Conservation (phyloP, 2,888 invertebrate genomes). For the Blera fallax region DNA sequence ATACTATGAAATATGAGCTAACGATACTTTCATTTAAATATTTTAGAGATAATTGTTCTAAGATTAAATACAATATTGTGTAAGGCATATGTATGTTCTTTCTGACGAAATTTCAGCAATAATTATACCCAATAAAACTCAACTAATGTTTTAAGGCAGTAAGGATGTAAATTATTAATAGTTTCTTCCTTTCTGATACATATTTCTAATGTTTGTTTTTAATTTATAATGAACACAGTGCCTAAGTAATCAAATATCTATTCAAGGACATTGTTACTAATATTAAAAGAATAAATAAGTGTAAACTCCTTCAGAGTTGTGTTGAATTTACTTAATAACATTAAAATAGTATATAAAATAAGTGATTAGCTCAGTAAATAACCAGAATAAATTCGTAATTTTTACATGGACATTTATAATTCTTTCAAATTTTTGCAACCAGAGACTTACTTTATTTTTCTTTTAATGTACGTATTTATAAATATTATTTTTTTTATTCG, state of each 20-base stretch:
- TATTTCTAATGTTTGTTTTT: slow-evolving; percentile 79
- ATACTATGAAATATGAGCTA: slow-evolving; percentile 74
- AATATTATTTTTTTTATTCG: slow-evolving; percentile 48
- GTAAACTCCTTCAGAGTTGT: slow-evolving; percentile 77
- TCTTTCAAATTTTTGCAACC: slow-evolving; percentile 72
- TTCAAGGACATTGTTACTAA: slow-evolving; percentile 81
- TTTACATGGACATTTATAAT: slow-evolving; percentile 74
- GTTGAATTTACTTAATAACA: slow-evolving; percentile 76
- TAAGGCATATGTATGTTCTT: slow-evolving; percentile 72
- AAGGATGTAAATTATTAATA: slow-evolving; percentile 64
- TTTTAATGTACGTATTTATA: slow-evolving; percentile 68
- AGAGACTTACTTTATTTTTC: slow-evolving; percentile 73
- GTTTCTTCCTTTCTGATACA: slow-evolving; percentile 74
- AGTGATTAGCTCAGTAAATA: slow-evolving; percentile 77
- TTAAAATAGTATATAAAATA: slow-evolving; percentile 74
- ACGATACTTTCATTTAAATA: slow-evolving; percentile 72
- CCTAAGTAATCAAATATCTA: slow-evolving; percentile 81
- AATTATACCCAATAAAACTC: slow-evolving; percentile 69
- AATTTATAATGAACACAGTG: slow-evolving; percentile 80
- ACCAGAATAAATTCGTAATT: slow-evolving; percentile 74
- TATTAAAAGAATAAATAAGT: slow-evolving; percentile 73
- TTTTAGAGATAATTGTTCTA: slow-evolving; percentile 71
- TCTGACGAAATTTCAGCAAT: slow-evolving; percentile 72
- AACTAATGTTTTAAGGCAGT: slow-evolving; percentile 69
- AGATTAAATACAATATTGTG: slow-evolving; percentile 68